Percentiles rank a stretch among this genome's conserved stretches.
These are phyloP conservation scores for Hybos culiciformis DNA, from an alignment of 2,888 invertebrate species.

Conservation along the genomic window DNA sequence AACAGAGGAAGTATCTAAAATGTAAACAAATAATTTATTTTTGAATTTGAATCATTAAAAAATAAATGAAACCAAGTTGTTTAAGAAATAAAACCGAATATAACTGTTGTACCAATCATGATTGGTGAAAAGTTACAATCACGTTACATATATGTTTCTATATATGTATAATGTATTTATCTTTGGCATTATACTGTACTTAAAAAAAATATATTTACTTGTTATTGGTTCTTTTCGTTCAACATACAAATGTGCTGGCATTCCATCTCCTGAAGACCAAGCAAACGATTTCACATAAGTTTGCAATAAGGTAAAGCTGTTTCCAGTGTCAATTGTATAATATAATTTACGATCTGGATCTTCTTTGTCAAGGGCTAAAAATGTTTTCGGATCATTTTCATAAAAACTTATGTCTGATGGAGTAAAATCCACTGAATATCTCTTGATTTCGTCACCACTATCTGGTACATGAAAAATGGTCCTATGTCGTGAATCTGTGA, in stretches of 20 bases:
- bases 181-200: not conserved
- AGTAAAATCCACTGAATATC: constrained; percentile 51
- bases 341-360: constrained; percentile 53
- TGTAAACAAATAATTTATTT: not conserved
- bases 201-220: constrained; percentile 28
- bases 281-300: constrained; percentile 64
- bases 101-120: no score
- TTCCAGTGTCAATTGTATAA: constrained; percentile 61
- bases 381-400: constrained; percentile 51
- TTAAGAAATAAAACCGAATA: not conserved
- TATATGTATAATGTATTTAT: not conserved
- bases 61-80: not conserved
- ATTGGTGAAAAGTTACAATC: no score
- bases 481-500: constrained; percentile 66
- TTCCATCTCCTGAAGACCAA: constrained; percentile 48
- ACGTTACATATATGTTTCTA: no score
- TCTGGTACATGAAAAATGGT: constrained; percentile 62
- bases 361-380: constrained; percentile 62
- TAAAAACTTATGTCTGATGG: constrained; percentile 69
- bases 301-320: constrained; percentile 53
- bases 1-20: constrained; percentile 18
- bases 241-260: constrained; percentile 46
- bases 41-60: not conserved
- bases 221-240: constrained; percentile 51
- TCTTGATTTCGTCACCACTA: constrained; percentile 53